Base-by-base conservation (phyloP, 2,113 vertebrate genomes). In the Nesogale talazaci region DNA sequence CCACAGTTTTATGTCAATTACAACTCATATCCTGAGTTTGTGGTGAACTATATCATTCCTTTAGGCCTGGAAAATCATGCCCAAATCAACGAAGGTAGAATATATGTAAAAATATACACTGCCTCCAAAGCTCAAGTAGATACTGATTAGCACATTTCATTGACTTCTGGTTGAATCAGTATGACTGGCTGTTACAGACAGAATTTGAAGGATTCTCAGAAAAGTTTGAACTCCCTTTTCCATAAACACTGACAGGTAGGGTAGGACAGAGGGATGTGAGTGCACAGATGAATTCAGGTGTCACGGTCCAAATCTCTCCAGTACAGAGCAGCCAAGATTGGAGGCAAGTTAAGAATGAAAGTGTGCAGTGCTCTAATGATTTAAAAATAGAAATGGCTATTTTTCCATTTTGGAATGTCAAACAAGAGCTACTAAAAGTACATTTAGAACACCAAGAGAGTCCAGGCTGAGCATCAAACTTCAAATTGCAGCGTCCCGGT, bases 341-440 rank as follows among this genome's bases (percentile, higher is more conserved):
- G 40, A 90, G 22, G 52, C n/a, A 93, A 46, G 8, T 74, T 42
- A 84, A 85, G 46, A 83, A 92, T 72, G 84, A 77, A 89, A 81
- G 74, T 76, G 25, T 46, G 23, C 34, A 15, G 11, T 77, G 90
- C 42, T 94, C 83, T 86, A 86, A 75, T 82, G 94, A 72, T 57
- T 90, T 95, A 86, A 42, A 83, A 88, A 80, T 88, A 90, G 83
- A 77, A 80, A 59, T 70, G 70, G 36, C 89, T 76, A 16, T 38
- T 63, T 90, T 93, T 86, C 78, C 29, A 2, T 63, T 94, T 87
- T 81, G 67, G 67, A 89, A 80, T 92, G 42, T 61, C 70, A 94
- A 83, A 88, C 83, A 56, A 52, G 27, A 74, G 59, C 34, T 80
- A 83, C 88, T 93, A 23, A 83, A 93, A 82, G 83, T 56, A 74